phyloP scores from a whole-genome alignment of 2,797 vertebrate genomes.

The Platyrinchus mystaceus region DNA sequence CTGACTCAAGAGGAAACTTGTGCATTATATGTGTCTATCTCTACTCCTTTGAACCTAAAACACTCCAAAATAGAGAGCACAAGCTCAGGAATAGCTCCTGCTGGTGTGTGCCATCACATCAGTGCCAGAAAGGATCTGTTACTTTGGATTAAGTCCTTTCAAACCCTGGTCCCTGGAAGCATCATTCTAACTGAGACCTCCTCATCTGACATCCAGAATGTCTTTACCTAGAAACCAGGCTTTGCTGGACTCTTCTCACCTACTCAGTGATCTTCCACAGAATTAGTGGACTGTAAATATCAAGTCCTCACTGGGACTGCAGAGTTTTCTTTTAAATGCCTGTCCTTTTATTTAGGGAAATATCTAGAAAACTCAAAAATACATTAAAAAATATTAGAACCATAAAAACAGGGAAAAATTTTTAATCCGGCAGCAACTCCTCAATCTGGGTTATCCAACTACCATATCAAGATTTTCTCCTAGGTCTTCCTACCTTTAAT shows the following conservation, averaged over 20 bases:
- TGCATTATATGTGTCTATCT: not conserved
- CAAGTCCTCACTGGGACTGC: not conserved
- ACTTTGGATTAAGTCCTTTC: not conserved
- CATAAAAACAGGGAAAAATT: not conserved
- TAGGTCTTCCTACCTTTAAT: not conserved
- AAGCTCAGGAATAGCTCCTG: not conserved
- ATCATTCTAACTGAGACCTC: not conserved
- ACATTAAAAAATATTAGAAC: not conserved
- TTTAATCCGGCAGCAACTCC: not conserved
- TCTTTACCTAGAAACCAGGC: not conserved
- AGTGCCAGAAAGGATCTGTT: not conserved
- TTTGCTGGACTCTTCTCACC: not conserved
- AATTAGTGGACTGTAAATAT: not conserved
- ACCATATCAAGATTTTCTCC: not conserved
- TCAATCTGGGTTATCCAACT: not conserved
- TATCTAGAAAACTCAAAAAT: not conserved
- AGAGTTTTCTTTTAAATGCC: not conserved
- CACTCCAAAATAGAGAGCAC: not conserved
- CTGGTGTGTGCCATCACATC: not conserved
- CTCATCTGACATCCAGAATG: not conserved
- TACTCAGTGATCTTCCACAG: not conserved
- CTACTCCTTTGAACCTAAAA: not conserved
- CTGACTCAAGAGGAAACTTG: not conserved
- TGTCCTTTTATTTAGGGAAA: not conserved
- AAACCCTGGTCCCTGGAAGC: not conserved